phyloP scores from a whole-genome alignment of 2,797 vertebrate genomes.

The Protonibea diacanthus region DNA sequence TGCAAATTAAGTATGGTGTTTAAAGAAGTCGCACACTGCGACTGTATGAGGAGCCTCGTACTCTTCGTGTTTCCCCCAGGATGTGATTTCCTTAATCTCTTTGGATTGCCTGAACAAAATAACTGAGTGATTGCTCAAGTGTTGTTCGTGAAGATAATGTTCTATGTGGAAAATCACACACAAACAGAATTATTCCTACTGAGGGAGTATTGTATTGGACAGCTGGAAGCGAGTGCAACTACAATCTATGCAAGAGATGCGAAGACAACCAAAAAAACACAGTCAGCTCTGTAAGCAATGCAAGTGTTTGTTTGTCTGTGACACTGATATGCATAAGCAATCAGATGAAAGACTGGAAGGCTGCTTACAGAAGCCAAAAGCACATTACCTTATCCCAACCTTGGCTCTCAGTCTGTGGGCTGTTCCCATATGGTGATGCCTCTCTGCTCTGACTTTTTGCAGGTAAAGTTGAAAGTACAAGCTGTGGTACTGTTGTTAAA shows the following conservation, averaged over 20 bases:
- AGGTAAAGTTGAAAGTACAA: constrained; percentile 45
- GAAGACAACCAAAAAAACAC: constrained; percentile 46
- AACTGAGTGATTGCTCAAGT: constrained; percentile 69
- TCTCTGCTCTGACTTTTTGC: constrained; percentile 25
- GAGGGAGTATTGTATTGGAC: constrained; percentile 58
- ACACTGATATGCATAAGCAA: constrained; percentile 64
- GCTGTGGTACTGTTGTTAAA: constrained; percentile 25
- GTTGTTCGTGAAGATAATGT: constrained; percentile 69
- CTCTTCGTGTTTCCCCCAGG: constrained; percentile 35
- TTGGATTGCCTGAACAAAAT: constrained; percentile 64
- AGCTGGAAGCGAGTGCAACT: constrained; percentile 48
- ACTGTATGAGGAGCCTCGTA: constrained; percentile 17
- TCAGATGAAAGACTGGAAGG: constrained; percentile 61
- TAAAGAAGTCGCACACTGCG: constrained; percentile 25
- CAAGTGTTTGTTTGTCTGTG: constrained; percentile 63
- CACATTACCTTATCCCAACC: constrained; percentile 63
- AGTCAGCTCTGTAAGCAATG: constrained; percentile 55
- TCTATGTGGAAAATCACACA: constrained; percentile 53
- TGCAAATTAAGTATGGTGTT: constrained; percentile 50
- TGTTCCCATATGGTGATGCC: constrained; percentile 37
- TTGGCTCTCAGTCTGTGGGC: constrained; percentile 51
- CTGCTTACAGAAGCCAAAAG: constrained; percentile 45
- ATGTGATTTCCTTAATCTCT: constrained; percentile 67
- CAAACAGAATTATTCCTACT: constrained; percentile 73
- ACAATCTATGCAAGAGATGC: constrained; percentile 55